Percentiles rank a stretch among this genome's conserved stretches.
Evolutionary conservation across 2,113 vertebrate genomes (phyloP).

Genomic region (Grus americana): DNA sequence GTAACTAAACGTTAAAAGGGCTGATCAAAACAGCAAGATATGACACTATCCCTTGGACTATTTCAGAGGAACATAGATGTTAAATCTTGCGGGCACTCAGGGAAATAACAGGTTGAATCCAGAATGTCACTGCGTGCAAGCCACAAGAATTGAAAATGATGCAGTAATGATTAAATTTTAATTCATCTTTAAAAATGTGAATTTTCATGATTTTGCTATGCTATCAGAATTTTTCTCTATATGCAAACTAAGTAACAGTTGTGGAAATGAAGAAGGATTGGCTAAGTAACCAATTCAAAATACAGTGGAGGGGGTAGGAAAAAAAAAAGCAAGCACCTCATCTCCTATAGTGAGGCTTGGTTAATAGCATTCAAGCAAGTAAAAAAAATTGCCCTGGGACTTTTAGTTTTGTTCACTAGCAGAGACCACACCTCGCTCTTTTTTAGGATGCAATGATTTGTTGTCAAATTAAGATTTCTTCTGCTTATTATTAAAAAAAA

Average conservation of each 20-base stretch:
- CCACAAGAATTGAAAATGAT: background rate
- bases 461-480: background rate
- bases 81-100: background rate
- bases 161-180: background rate
- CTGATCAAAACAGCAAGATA: conserved; percentile 29
- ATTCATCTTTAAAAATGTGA: background rate
- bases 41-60: background rate
- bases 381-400: background rate
- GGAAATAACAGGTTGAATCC: conserved; percentile 19
- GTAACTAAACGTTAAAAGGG: background rate
- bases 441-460: background rate
- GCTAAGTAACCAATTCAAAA: background rate
- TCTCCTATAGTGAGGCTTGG: background rate
- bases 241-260: background rate
- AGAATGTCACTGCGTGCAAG: background rate
- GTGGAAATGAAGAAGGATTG: background rate
- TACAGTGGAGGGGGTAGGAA: background rate
- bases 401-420: background rate
- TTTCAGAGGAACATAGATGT: background rate
- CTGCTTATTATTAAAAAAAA: background rate
- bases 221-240: background rate
- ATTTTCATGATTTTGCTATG: background rate
- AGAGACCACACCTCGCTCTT: background rate
- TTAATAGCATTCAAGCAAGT: background rate
- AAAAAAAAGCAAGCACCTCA: background rate